Conservation (phyloP, 1,140 invertebrate genomes). For the Cydia pomonella region DNA sequence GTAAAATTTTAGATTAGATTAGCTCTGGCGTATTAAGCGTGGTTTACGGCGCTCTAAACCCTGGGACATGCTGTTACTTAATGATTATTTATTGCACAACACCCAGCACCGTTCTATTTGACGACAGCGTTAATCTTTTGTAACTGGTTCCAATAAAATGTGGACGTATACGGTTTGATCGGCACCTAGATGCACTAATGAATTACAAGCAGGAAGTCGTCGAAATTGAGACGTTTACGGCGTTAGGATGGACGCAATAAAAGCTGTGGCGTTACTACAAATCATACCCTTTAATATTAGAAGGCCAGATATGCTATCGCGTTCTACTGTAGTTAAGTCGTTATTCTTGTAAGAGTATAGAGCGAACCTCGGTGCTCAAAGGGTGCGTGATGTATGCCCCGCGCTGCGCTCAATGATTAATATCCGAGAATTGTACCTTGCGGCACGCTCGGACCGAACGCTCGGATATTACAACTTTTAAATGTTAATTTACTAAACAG, state of each 20-base stretch:
- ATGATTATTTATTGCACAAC: slow-evolving; percentile 73
- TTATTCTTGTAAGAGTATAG: neutral
- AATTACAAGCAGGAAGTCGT: slow-evolving; percentile 69
- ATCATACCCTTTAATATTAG: slow-evolving; percentile 37
- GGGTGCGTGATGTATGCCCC: slow-evolving; percentile 62
- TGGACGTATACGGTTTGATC: slow-evolving; percentile 47
- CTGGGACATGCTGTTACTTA: slow-evolving; percentile 67
- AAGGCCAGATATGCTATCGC: neutral
- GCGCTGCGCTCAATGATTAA: slow-evolving; percentile 69
- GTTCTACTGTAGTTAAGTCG: neutral
- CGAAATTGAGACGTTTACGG: slow-evolving; percentile 73
- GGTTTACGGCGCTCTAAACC: slow-evolving; percentile 61
- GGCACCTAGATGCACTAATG: slow-evolving; percentile 50
- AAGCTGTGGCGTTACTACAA: slow-evolving; percentile 65
- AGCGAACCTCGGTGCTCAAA: slow-evolving; percentile 49
- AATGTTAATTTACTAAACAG: slow-evolving; percentile 57
- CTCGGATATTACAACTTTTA: slow-evolving; percentile 54
- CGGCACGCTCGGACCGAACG: slow-evolving; percentile 39
- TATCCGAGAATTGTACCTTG: slow-evolving; percentile 46
- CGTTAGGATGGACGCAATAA: slow-evolving; percentile 68
- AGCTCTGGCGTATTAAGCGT: slow-evolving; percentile 52
- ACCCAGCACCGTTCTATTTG: slow-evolving; percentile 52
- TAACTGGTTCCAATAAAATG: slow-evolving; percentile 61
- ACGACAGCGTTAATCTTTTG: slow-evolving; percentile 66
- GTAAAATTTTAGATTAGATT: slow-evolving; percentile 67